Evolutionary conservation across 64 coral and sea anemone genomes (phyloP).

Genomic region (Cladopsammia gracilis): DNA sequence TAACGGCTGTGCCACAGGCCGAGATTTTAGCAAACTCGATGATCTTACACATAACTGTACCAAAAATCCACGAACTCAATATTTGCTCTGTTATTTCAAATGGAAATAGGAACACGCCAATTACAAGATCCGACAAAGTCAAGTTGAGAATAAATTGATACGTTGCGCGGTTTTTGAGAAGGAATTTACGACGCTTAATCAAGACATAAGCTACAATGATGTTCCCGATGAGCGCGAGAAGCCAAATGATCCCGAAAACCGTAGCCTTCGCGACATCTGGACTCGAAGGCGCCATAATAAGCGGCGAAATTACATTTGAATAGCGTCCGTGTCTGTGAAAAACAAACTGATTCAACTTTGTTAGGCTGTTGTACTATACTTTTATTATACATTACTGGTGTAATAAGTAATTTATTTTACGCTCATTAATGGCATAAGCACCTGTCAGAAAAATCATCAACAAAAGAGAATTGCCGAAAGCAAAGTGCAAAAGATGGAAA

Average conservation of each 20-base stretch:
- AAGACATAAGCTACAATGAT: background rate
- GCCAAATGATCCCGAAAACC: background rate
- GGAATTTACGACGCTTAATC: slow-evolving; percentile 11
- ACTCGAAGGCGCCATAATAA: background rate
- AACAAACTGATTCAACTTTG: too few species aligned
- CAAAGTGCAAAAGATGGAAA: background rate
- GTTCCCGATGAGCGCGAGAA: background rate
- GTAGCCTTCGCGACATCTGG: background rate
- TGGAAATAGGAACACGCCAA: slow-evolving; percentile 40
- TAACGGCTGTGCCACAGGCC: slow-evolving; percentile 36
- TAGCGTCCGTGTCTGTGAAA: too few species aligned
- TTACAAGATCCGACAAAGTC: slow-evolving; percentile 56
- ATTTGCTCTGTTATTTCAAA: slow-evolving; percentile 42
- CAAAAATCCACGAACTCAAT: slow-evolving; percentile 29
- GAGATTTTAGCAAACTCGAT: slow-evolving; percentile 58
- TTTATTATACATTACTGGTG: too few species aligned
- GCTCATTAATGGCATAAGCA: background rate
- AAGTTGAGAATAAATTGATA: slow-evolving; percentile 79
- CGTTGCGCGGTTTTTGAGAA: slow-evolving; percentile 21
- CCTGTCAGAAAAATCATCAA: background rate
- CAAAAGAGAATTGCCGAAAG: background rate
- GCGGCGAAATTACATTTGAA: too few species aligned
- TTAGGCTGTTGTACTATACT: too few species aligned
- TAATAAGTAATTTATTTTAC: background rate
- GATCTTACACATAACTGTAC: slow-evolving; percentile 50